Percentiles rank a stretch among this genome's conserved stretches.
Conservation (phyloP, 2,113 vertebrate genomes). For the Syngnathus scovelli region DNA sequence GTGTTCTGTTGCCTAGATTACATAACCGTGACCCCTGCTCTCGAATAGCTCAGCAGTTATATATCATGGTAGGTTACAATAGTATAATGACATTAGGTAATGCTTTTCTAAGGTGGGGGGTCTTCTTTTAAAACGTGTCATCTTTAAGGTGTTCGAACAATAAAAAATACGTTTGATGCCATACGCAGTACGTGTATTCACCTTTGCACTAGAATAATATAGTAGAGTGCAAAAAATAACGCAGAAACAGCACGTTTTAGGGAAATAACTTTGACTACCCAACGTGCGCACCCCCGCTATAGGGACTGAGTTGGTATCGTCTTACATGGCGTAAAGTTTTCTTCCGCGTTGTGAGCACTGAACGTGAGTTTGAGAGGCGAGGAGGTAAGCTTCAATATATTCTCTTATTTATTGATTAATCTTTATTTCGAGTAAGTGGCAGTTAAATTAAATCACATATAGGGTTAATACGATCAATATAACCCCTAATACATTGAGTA, state of each 20-base stretch:
- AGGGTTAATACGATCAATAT: too few relatives aligned
- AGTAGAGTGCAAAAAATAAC: not conserved
- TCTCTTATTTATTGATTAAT: not conserved
- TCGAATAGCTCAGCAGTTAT: slow-evolving; percentile 33
- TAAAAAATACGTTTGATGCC: not conserved
- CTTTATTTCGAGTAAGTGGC: not conserved
- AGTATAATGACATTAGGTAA: slow-evolving; percentile 21
- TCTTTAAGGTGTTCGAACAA: too few relatives aligned
- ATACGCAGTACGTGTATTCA: not conserved
- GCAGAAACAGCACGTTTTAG: rapidly evolving
- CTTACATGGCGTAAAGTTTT: slow-evolving; percentile 54
- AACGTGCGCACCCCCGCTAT: not conserved
- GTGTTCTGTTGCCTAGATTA: slow-evolving; percentile 33
- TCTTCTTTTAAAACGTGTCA: slow-evolving; percentile 14
- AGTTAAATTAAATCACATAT: not conserved
- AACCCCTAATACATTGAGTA: not conserved
- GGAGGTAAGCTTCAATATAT: slow-evolving; percentile 44
- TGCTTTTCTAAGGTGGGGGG: not conserved
- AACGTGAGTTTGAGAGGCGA: slow-evolving; percentile 29
- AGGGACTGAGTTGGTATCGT: slow-evolving; percentile 27
- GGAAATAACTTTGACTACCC: not conserved
- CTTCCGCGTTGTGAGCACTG: slow-evolving; percentile 53
- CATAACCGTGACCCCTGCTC: slow-evolving; percentile 63
- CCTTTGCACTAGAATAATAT: not conserved
- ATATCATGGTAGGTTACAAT: slow-evolving; percentile 23